Base-by-base conservation (phyloP, 1,140 invertebrate species). In the Drosophila saltans region DNA sequence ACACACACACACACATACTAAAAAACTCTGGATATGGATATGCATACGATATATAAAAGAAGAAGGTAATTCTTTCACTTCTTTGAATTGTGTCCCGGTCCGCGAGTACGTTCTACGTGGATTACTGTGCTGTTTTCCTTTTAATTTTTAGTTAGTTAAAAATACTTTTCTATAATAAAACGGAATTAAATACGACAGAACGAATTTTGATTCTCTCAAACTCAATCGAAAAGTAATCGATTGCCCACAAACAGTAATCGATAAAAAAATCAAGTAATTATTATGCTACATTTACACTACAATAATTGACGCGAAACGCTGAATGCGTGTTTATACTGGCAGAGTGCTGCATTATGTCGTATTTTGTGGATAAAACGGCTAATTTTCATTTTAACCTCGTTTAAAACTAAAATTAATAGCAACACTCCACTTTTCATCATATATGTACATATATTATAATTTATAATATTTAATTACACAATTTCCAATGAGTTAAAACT, bases 11-110 rank as follows among this genome's bases (percentile, higher is more conserved):
- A 72, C 63, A 59, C 59, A 48, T n/a, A 70, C 63, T 61, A 41
- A 65, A 61, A 69, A 45, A 73, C 62, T 40, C 74, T 70, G 63
- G 71, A 72, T 72, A 71, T 73, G 73, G 64, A 89, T 80, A 88
- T 69, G 73, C 68, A 70, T 64, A 64, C 64, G 74, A 76, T 57
- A 57, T 57, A 28, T 21, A 39, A 59, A 39, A 40, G 33, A 58
- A 10, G 36, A 45, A 66, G 10, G 16, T 30, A 56, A 36, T 10
- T n/a, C 1, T 52, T 52, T 26, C 9, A 24, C 45, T 26, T 52
- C 21, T 26, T 8, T 52, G n/a, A 52, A 48, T 52, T 3, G 21
- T 52, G 21, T 6, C 21, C 45, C 21, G 45, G 21, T 52, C 24
- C 9, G 9, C 8, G 21, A 21, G 6, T 26, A 52, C 45, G 24